Evolutionary conservation across 2,113 vertebrate genomes (phyloP), one percentile per base, ranked within the genome.

Genomic region (Ceyx melanurus): DNA sequence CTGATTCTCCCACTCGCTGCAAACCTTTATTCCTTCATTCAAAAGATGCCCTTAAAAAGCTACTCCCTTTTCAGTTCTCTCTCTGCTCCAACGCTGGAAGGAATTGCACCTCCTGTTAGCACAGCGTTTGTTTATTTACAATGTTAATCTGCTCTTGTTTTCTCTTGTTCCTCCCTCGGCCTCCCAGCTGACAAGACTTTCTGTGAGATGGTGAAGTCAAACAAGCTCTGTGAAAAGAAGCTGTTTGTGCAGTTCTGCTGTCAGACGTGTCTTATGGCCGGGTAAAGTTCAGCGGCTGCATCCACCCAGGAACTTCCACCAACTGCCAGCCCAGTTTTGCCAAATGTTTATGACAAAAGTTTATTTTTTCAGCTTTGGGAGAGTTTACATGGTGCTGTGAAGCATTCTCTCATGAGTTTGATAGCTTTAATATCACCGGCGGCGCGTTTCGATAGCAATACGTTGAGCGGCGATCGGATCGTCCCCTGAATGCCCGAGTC

Each of bases 121-220:
- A 81, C 83, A 2, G 8, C 76, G 86, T 95, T 93, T 94, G 77
- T 93, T 94, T 95, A 77, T 88, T 87, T 88, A 84, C 70, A 95
- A 93, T 92, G 88, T 92, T 96, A 89, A 97, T 93, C 88, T 83
- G 82, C 67, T 94, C 89, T 92, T 58, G 65, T 94, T 94, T 85
- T 95, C 88, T 89, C 94, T 73, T 67, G 73, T 96, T 82, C 77
- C 45, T 82, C 20, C 85, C 43, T 42, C 1, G 76, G 72, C 88
- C 62, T 68, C 58, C 53, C 96, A 99, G 99, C 98, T 42, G 98
- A 99, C 23, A 98, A 99, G 90, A 97, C 97, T 6, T 99, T 99
- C 97, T 99, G 99, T 48, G 98, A 99, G 96, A 99, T 99, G 99
- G 98, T 99, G 77, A 99, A 98, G 90, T 99, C 98, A 85, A 99